These are phyloP conservation scores for Anarrhichthys ocellatus DNA, from an alignment of 2,113 vertebrate species.

Conservation along the genomic window DNA sequence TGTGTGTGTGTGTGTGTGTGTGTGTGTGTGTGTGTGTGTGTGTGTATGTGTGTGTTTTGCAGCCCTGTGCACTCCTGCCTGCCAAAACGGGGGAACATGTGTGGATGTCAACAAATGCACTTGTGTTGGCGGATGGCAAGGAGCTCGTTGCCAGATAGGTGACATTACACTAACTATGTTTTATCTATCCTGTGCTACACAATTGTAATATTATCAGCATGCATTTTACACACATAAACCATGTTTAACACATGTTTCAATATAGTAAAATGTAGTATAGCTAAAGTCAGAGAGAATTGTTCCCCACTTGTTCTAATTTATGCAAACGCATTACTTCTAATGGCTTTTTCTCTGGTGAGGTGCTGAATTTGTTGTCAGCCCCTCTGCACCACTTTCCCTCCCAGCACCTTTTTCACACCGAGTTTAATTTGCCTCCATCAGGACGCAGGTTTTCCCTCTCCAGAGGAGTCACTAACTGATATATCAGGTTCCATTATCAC, in stretches of 20 bases:
- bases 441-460: not conserved
- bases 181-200: not conserved
- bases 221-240: not conserved
- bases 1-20: too few relatives aligned
- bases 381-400: not conserved
- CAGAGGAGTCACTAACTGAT: not conserved
- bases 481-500: not conserved
- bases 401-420: not conserved
- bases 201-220: not conserved
- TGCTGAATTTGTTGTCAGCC: not conserved
- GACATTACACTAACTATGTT: not conserved
- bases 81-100: slow-evolving; percentile 84
- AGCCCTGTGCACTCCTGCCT: slow-evolving; percentile 85
- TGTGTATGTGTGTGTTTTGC: slow-evolving; percentile 56
- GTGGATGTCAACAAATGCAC: slow-evolving; percentile 86
- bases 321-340: not conserved
- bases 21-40: not conserved
- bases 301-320: not conserved
- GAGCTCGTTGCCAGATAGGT: slow-evolving; percentile 87
- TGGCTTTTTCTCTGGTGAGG: not conserved
- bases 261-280: not conserved
- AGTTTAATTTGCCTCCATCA: not conserved
- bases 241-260: not conserved
- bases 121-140: slow-evolving; percentile 82
- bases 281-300: not conserved